Evolutionary conservation across 2,113 vertebrate species (phyloP), one percentile per base, ranked within the genome.

Genomic region (Upupa epops): DNA sequence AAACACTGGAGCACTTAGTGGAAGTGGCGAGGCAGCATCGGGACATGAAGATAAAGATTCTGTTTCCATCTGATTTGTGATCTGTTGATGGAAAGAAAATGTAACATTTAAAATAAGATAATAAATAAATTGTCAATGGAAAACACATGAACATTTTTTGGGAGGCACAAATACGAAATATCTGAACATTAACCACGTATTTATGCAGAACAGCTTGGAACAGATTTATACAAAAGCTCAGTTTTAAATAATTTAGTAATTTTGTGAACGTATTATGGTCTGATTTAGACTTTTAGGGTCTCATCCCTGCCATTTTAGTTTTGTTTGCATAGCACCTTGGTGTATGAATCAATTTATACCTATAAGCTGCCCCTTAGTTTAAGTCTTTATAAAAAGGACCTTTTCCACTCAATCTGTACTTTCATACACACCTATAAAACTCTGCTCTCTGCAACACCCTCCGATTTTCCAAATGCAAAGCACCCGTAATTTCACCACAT

Each of bases 11-110:
- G 92, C 89, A 81, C 95, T 97, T 68, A 97, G 92, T 65, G 97
- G 96, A 63, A 96, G 84, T 0, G 96, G 97, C n/a, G 97, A 97
- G 29, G 93, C 85, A 76, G 96, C 66, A 75, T 81, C 97, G 78
- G 96, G 93, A 74, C 96, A 96, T 56, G 97, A 95, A 95, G 97
- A 92, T 52, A 96, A 94, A 92, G 97, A 97, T 92, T 97, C 95
- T 58, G 95, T 96, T 96, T 98, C 97, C 15, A 81, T 97, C 80
- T 97, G 96, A 95, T 93, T 96, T 94, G 95, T 90, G 61, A 89
- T 93, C 89, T 97, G 97, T 94, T 95, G 91, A 88, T 78, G 79
- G 82, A 97, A 95, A 96, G 61, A 96, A 96, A 92, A 87, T 25
- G 86, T 31, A 96, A 25, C 32, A 87, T 22, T 87, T 96, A 90